Base-by-base conservation (phyloP, 2,888 invertebrate genomes). In the Melanostoma mellinum region DNA sequence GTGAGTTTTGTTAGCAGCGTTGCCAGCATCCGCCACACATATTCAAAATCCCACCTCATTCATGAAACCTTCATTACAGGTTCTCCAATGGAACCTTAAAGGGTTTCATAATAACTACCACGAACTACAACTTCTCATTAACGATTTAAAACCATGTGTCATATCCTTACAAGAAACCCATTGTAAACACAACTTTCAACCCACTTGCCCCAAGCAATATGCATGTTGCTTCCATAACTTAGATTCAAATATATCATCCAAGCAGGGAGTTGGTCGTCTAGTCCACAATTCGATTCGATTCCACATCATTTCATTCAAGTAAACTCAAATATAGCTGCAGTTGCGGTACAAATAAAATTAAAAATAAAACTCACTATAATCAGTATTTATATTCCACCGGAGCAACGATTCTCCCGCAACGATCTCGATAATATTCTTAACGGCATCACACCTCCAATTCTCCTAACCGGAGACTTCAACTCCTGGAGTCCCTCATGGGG, bases 381-480 rank as follows among this genome's bases (percentile, higher is more conserved):
- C 6, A n/a, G 52, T 35, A 2, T 72, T 33, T 58, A 60, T 48
- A 5, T 38, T 63, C 32, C 50, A 5, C 40, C 53, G 40, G 3
- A 36, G 3, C 38, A 58, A 35, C 6, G 9, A 4, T 46, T 36
- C 50, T n/a, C 30, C 9, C 9, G 33, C 6, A 6, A 6, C 0
- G 50, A 52, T 5, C 67, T 52, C 10, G 35, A 50, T 20, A 20
- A 36, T 36, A 9, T 32, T 10, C 20, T 53, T 8, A 38, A 72
- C 6, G 2, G n/a, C 5, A 30, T 20, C 6, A 46, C 2, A 48
- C 35, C 32, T 10, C 69, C 38, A 36, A 10, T 52, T 4, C 2
- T 50, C 8, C 3, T 71, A n/a, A 48, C 40, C n/a, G 36, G 71
- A 4, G 58, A 60, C 50, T 10, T 67, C 38, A 71, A 71, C 20